Evolutionary conservation across 2,888 invertebrate species (phyloP).

Genomic region (Actias luna): DNA sequence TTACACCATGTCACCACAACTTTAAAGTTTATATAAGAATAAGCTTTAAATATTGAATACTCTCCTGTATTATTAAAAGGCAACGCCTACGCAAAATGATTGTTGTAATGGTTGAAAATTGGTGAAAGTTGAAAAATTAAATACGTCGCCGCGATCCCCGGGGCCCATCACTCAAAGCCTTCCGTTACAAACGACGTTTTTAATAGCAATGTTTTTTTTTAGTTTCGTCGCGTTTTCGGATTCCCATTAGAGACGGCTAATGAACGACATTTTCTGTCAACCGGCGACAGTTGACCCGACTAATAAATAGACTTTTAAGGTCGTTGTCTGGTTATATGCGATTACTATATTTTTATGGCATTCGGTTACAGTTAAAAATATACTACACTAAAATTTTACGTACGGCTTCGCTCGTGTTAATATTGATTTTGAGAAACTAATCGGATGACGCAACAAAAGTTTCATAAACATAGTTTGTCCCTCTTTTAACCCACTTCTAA

Average conservation of each 20-base stretch:
- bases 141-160: slow-evolving; percentile 14
- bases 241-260: slow-evolving; percentile 49
- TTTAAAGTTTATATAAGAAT: too few species aligned
- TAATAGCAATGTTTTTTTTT: slow-evolving; percentile 19
- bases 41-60: background rate
- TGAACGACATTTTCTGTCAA: slow-evolving; percentile 30
- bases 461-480: too few species aligned
- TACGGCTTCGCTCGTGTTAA: background rate
- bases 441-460: too few species aligned
- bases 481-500: too few species aligned
- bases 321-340: slow-evolving; percentile 16
- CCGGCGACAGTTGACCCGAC: slow-evolving; percentile 31
- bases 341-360: background rate
- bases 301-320: slow-evolving; percentile 27
- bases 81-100: slow-evolving; percentile 6
- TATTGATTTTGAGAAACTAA: too few species aligned
- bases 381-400: too few species aligned
- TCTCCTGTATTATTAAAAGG: background rate
- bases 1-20: too few species aligned
- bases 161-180: slow-evolving; percentile 19
- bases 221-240: slow-evolving; percentile 44
- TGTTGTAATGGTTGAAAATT: background rate
- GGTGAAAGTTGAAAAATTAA: slow-evolving; percentile 17
- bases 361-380: background rate
- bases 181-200: slow-evolving; percentile 14